These are phyloP conservation scores for Coelopa pilipes DNA, from an alignment of 2,888 invertebrate genomes.

Conservation along the genomic window DNA sequence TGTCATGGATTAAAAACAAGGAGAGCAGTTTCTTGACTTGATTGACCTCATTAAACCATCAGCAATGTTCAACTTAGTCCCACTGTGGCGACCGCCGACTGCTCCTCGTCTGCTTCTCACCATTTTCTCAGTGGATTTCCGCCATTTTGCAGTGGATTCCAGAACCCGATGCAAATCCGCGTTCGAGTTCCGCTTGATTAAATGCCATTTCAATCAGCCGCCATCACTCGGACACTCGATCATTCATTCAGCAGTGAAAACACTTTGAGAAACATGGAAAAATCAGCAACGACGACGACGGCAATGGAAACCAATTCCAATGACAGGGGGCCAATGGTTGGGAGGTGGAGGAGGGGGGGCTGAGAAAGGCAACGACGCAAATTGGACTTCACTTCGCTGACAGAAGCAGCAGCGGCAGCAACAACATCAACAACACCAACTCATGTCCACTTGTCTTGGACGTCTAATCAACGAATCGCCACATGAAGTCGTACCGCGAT, in stretches of 20 bases:
- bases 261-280: constrained; percentile 18
- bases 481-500: constrained; percentile 17
- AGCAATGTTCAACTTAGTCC: too few species aligned
- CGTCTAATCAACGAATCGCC: constrained; percentile 36
- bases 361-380: constrained; percentile 16
- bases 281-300: not conserved
- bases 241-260: not conserved
- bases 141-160: too few species aligned
- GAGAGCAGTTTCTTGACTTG: too few species aligned
- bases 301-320: constrained; percentile 21
- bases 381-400: constrained; percentile 31
- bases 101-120: too few species aligned
- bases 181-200: constrained; percentile 48
- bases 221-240: constrained; percentile 19
- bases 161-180: too few species aligned
- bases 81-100: too few species aligned
- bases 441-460: constrained; percentile 20
- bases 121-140: too few species aligned
- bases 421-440: constrained; percentile 7
- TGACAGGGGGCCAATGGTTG: not conserved
- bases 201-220: constrained; percentile 49
- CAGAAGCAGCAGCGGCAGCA: constrained; percentile 7
- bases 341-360: too few species aligned
- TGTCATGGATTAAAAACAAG: too few species aligned
- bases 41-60: too few species aligned